Base-by-base conservation (phyloP, 2,113 vertebrate genomes). In the Furnarius figulus region DNA sequence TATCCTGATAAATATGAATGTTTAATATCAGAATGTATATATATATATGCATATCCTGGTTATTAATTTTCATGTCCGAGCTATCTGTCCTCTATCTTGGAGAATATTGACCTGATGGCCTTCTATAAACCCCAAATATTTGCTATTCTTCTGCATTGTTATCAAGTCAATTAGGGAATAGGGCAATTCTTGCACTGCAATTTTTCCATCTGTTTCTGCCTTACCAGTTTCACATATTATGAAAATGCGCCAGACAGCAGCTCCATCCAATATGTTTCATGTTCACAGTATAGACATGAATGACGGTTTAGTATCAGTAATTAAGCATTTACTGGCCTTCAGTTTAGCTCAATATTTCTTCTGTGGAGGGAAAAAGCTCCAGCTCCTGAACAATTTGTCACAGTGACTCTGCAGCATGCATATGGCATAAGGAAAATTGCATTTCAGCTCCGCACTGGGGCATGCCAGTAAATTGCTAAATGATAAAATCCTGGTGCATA, bases 191-290 rank as follows among this genome's bases (percentile, higher is more conserved):
- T 92, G 87, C 87, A 96, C 90, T 95, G 93, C 93, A 97, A 62
- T 93, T 94, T 63, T 89, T 65, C 96, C 97, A 95, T 98, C 97
- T 98, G 97, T 92, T 97, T 95, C 97, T 98, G 90, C 97, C 84
- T 97, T 97, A 97, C 96, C 78, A 96, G 94, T 97, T 98, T 95
- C 94, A 74, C 77, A 93, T 97, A 93, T 82, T 90, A 80, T 82
- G 91, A 94, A 96, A 97, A 96, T 52, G 77, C 22, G 78, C 97
- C 97, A 98, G 97, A 96, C 97, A 97, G 85, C 94, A 95, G 76
- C 89, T 81, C 58, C 10, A 20, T 95, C 95, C 97, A 97, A 96
- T 96, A 97, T 97, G 95, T 65, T 97, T 98, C 87, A 85, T 63
- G 92, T 92, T 96, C 87, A 94, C 89, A 96, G 88, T 93, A 81